Base-by-base conservation (phyloP, 92 coral and sea anemone genomes). In the Epizoanthus stellaris region DNA sequence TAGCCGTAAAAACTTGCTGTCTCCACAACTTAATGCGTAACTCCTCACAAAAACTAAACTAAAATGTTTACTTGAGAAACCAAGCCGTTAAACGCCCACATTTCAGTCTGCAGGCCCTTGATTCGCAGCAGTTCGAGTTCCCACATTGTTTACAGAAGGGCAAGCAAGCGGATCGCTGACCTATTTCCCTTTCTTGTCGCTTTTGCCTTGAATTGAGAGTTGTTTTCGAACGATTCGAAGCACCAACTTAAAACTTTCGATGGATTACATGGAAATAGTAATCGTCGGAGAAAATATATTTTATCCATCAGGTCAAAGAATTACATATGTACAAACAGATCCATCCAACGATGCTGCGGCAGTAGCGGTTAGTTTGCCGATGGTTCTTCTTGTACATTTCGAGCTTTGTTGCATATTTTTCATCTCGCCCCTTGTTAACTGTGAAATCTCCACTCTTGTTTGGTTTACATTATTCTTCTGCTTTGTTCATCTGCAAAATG, bases 331-430 rank as follows among this genome's bases (percentile, higher is more conserved):
- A 65, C 36, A 21, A 25, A 65, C 39, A 25, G 15, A 25, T 65
- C n/a, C 70, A 65, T 21, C 70, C 40, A 15, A 21, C 70, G 39
- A 65, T 25, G 39, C 20, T 21, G 7, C 39, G 3, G 70, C 70
- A 25, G 15, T 21, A 65, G n/a, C 17, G 16, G 6, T 65, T 38
- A 25, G 3, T 65, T 8, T 13, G 23, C 39, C 30, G 70, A 23
- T 65, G 70, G 70, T 65, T 65, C 70, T 65, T 21, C 70, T 65
- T 65, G 70, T 25, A 25, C 39, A 65, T 65, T 65, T 65, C 40
- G 40, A 65, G 40, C 16, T 65, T 5, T 15, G 17, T 65, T 4
- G 39, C 67, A 19, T 23, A n/a, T n/a, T n/a, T 62, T 62, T 62
- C 47, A 42, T 42, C 47, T 42, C 47, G 47, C 47, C 47, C 47